Percentiles rank a stretch among this genome's conserved stretches.
Evolutionary conservation across 2,888 invertebrate genomes (phyloP).

Genomic region (Trachelus iudaicus): DNA sequence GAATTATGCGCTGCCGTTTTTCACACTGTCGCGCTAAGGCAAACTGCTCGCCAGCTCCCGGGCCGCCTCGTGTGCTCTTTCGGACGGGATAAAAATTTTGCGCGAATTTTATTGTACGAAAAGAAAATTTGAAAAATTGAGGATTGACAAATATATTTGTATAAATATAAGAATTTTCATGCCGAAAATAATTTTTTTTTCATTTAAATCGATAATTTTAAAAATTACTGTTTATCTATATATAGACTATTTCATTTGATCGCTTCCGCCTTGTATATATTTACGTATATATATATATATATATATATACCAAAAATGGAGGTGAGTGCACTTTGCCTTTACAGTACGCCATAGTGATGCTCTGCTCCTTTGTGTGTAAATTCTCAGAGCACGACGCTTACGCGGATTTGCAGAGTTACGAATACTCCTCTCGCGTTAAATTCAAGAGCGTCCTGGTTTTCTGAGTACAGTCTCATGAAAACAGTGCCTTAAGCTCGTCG

Average conservation of each 20-base stretch:
- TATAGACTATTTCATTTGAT: background rate
- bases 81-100: background rate
- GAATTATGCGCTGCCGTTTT: background rate
- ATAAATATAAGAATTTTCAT: background rate
- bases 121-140: background rate
- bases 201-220: background rate
- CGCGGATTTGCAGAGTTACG: constrained; percentile 30
- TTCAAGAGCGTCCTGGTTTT: background rate
- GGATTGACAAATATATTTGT: background rate
- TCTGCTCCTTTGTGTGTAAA: constrained; percentile 27
- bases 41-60: background rate
- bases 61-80: background rate
- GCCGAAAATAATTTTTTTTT: background rate
- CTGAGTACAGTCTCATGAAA: background rate
- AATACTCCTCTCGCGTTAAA: constrained; percentile 7
- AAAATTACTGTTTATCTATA: background rate
- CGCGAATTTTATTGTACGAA: background rate
- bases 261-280: background rate
- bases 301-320: background rate
- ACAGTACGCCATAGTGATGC: background rate
- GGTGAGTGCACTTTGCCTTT: background rate
- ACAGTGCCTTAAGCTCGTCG: background rate
- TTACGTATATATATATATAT: background rate
- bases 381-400: constrained; percentile 26
- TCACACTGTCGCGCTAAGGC: background rate